A percentile compares a stretch with the other conserved stretches of the same genome.
Conservation (phyloP, 2,888 invertebrate species). For the Alsophila aescularia region DNA sequence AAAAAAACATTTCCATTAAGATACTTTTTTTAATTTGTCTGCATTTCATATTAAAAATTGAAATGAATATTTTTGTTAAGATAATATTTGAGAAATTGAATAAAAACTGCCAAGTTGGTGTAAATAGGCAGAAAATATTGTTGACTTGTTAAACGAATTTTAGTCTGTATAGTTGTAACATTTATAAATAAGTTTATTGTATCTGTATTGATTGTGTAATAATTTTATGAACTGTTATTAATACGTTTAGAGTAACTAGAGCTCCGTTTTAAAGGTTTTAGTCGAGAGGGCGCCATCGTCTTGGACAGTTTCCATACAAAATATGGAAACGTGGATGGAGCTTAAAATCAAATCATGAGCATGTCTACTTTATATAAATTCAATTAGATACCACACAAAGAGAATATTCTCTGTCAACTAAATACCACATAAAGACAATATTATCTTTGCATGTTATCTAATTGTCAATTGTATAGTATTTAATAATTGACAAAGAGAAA, state of each 20-base stretch:
- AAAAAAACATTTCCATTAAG: background rate
- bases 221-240: constrained; percentile 74
- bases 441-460: too few relatives aligned
- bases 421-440: too few relatives aligned
- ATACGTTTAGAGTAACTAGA: constrained; percentile 42
- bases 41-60: background rate
- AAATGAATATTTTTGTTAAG: background rate
- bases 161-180: constrained; percentile 46
- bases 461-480: too few relatives aligned
- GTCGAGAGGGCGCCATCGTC: constrained; percentile 12
- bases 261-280: constrained; percentile 26
- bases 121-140: constrained; percentile 35
- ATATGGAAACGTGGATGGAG: too few relatives aligned
- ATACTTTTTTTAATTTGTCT: background rate
- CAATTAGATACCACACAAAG: too few relatives aligned
- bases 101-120: constrained; percentile 15
- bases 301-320: background rate
- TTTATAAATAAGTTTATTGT: constrained; percentile 43
- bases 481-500: too few relatives aligned
- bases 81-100: background rate
- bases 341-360: too few relatives aligned
- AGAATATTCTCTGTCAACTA: too few relatives aligned
- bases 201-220: constrained; percentile 61
- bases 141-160: constrained; percentile 52
- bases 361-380: too few relatives aligned